A percentile compares a stretch with the other conserved stretches of the same genome.
Evolutionary conservation across 37 sponge, comb jelly and placozoan species (phyloP).

Genomic region (Dysidea cf. avara): DNA sequence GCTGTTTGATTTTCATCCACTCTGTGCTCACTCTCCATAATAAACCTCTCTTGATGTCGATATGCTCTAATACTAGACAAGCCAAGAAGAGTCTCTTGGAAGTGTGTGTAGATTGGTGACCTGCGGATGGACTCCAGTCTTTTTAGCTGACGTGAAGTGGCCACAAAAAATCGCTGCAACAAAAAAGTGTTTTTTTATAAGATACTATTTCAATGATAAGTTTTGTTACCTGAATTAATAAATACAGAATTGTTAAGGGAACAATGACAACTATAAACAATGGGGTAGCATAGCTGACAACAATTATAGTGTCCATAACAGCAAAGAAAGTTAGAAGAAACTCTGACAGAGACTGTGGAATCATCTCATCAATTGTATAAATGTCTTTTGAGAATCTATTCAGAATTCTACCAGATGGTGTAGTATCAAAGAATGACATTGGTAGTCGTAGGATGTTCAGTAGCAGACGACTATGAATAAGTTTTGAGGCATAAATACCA

Average conservation of each 20-base stretch:
- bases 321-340: constrained; percentile 36
- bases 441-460: constrained; percentile 59
- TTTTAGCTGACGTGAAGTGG: constrained; percentile 84
- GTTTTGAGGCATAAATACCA: constrained; percentile 39
- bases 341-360: constrained; percentile 50
- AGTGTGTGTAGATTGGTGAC: constrained; percentile 89
- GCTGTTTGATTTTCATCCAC: constrained; percentile 76
- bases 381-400: constrained; percentile 88
- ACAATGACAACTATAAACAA: constrained; percentile 60
- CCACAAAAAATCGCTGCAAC: constrained; percentile 63
- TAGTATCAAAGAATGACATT: constrained; percentile 86
- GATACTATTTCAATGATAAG: neutral
- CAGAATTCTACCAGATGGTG: constrained; percentile 73
- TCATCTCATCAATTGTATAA: constrained; percentile 65
- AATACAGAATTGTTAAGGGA: constrained; percentile 56
- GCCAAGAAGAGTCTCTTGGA: constrained; percentile 80
- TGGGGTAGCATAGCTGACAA: constrained; percentile 56
- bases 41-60: constrained; percentile 48
- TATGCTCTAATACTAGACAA: constrained; percentile 78
- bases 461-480: constrained; percentile 42
- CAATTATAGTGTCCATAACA: constrained; percentile 50
- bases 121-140: constrained; percentile 79
- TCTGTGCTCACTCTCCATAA: constrained; percentile 48
- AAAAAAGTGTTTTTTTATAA: neutral
- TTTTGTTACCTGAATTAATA: constrained; percentile 37